phyloP scores from a whole-genome alignment of 1,140 invertebrate genomes.

The Bombus cullumanus region DNA sequence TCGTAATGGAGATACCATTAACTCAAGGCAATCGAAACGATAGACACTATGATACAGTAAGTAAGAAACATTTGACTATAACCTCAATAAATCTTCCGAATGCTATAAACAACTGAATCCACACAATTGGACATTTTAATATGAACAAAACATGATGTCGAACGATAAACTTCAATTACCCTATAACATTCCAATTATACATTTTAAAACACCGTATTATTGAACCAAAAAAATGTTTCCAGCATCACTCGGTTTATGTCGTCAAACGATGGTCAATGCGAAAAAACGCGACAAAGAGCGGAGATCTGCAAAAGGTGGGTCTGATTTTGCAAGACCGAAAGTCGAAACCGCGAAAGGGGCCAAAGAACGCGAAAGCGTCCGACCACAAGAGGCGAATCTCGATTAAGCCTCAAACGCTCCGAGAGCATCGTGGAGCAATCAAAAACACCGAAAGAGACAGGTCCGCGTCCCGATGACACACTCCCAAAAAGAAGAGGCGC shows the following conservation, averaged over 20 bases:
- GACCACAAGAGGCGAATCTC: slow-evolving; percentile 32
- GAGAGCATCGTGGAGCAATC: slow-evolving; percentile 1
- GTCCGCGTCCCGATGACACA: slow-evolving; percentile 33
- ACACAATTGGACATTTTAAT: neutral
- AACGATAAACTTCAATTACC: neutral
- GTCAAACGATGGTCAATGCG: neutral
- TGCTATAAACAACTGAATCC: neutral
- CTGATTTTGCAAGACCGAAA: slow-evolving; percentile 27
- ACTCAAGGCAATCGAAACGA: neutral
- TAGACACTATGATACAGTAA: neutral
- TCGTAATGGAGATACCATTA: neutral
- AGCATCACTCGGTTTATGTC: neutral
- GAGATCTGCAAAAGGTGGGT: neutral
- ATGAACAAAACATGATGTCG: neutral
- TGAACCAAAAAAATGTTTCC: neutral
- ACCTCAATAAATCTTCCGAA: neutral
- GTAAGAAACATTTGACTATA: neutral
- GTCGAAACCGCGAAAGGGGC: neutral
- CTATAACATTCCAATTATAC: neutral
- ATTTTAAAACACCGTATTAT: neutral
- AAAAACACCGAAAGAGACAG: slow-evolving; percentile 31
- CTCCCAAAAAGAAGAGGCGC: slow-evolving; percentile 21
- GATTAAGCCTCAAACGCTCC: slow-evolving; percentile 22
- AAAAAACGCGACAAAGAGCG: neutral
- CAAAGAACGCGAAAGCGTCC: slow-evolving; percentile 40